phyloP scores from a whole-genome alignment of 2,888 invertebrate species.

The Ypsolopha sequella region DNA sequence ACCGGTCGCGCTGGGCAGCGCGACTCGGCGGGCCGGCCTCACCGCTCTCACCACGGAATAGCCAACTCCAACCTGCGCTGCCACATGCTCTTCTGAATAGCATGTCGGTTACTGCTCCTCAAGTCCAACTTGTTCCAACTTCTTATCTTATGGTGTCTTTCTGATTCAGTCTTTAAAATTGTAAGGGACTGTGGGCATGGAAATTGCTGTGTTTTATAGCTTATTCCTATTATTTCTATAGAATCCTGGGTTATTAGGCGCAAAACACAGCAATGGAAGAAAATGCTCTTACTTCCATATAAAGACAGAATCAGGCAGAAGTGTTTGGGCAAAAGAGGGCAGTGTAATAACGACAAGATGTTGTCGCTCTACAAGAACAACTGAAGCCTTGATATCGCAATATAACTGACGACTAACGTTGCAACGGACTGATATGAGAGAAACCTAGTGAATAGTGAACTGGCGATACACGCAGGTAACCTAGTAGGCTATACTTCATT shows the following conservation, averaged over 20 bases:
- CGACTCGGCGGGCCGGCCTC: slow-evolving; percentile 72
- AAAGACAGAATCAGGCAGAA: no score
- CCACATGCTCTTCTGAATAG: slow-evolving; percentile 67
- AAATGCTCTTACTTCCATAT: no score
- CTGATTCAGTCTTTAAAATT: no score
- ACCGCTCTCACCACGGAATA: slow-evolving; percentile 71
- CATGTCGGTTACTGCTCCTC: not conserved
- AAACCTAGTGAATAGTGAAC: slow-evolving; percentile 10
- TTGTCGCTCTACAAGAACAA: slow-evolving; percentile 33
- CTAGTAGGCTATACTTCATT: slow-evolving; percentile 47
- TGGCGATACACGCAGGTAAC: slow-evolving; percentile 37
- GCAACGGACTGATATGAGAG: slow-evolving; percentile 43
- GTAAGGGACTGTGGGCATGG: no score
- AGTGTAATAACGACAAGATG: not conserved
- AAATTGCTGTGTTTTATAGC: no score
- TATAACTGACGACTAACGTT: slow-evolving; percentile 30
- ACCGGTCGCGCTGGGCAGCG: slow-evolving; percentile 76
- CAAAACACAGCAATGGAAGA: no score
- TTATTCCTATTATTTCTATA: no score
- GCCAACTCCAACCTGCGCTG: slow-evolving; percentile 71
- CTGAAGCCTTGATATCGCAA: slow-evolving; percentile 24
- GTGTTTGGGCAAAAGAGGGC: not conserved
- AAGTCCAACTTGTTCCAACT: no score
- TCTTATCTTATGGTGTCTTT: no score
- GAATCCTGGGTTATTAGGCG: no score